These are phyloP conservation scores for Danionella dracula DNA, from an alignment of 2,797 vertebrate species.

Conservation along the genomic window DNA sequence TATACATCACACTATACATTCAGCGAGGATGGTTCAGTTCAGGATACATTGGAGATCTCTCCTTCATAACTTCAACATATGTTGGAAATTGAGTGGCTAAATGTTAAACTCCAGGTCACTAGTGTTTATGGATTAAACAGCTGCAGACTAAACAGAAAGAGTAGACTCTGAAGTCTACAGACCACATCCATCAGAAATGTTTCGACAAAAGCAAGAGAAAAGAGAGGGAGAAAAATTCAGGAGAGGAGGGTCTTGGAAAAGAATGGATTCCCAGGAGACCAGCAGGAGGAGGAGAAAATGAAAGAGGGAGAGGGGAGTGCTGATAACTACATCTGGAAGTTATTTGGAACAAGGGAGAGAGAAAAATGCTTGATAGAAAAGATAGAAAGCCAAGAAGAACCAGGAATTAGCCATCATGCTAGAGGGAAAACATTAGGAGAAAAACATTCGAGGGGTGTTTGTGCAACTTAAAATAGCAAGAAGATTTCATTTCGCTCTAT, in stretches of 20 bases:
- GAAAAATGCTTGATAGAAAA: background rate
- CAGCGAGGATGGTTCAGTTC: no score
- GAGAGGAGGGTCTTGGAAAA: conserved; percentile 38
- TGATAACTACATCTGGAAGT: conserved; percentile 52
- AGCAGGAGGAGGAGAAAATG: conserved; percentile 16
- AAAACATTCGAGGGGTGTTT: background rate
- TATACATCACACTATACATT: no score
- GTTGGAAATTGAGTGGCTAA: no score
- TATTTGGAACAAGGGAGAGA: conserved; percentile 40
- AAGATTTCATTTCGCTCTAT: background rate
- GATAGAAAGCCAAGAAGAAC: background rate
- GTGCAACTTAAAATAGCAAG: background rate
- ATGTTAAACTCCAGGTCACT: background rate
- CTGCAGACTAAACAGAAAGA: background rate
- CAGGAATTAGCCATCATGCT: background rate
- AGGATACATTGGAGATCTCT: no score
- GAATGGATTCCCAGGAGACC: conserved; percentile 31
- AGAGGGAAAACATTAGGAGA: background rate
- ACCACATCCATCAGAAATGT: conserved; percentile 31
- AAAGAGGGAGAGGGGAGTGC: conserved; percentile 25
- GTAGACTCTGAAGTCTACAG: background rate
- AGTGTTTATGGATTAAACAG: background rate
- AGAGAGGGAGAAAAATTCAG: background rate
- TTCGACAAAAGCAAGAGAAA: conserved; percentile 28
- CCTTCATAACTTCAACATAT: no score